These are phyloP conservation scores for Gila robusta DNA, from an alignment of 2,797 vertebrate species.

Conservation along the genomic window DNA sequence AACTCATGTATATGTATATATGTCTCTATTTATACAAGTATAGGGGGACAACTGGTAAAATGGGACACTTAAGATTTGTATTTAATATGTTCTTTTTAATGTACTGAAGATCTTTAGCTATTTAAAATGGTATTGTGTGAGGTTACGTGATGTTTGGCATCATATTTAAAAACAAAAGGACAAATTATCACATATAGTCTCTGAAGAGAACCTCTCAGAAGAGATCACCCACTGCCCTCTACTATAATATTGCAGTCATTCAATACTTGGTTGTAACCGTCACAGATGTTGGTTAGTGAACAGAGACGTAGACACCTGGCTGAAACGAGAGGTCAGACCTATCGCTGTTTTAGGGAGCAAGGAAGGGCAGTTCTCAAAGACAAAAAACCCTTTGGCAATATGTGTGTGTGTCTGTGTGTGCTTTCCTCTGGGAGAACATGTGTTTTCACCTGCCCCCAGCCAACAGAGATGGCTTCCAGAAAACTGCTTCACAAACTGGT, in stretches of 20 bases:
- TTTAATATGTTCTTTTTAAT: background rate
- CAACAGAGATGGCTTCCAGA: conserved; percentile 48
- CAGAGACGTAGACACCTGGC: conserved; percentile 36
- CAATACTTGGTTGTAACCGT: conserved; percentile 16
- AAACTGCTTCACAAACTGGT: conserved; percentile 47
- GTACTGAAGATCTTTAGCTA: background rate
- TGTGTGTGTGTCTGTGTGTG: conserved; percentile 35
- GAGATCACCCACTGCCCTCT: background rate
- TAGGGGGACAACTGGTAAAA: background rate
- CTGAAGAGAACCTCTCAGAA: background rate
- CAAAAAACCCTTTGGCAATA: conserved; percentile 46
- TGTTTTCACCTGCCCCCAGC: conserved; percentile 55
- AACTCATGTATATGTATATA: background rate
- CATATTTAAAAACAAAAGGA: background rate
- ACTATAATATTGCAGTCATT: background rate
- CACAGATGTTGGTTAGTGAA: conserved; percentile 51
- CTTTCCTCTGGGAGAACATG: conserved; percentile 55
- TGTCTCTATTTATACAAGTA: background rate
- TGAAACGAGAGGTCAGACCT: conserved; percentile 29
- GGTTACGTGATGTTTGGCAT: background rate
- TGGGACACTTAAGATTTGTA: background rate
- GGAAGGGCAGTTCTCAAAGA: conserved; percentile 23
- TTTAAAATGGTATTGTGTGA: background rate
- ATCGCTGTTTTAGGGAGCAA: conserved; percentile 25
- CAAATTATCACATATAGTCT: background rate